These are phyloP conservation scores for Cremastinae sp. DNA, from an alignment of 2,888 invertebrate species.

Conservation along the genomic window DNA sequence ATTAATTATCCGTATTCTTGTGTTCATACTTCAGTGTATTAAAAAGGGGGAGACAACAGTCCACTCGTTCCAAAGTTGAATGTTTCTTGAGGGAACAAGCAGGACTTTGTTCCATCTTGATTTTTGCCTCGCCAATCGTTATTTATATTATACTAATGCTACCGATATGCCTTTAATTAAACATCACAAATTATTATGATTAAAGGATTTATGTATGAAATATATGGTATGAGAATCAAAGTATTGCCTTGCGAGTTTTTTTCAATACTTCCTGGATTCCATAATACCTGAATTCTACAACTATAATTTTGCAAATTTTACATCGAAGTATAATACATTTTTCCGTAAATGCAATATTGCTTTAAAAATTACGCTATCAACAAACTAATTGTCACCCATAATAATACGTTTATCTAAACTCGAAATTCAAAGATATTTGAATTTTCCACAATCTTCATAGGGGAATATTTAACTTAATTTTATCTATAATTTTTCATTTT, in stretches of 20 bases:
- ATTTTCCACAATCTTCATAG: too few relatives aligned
- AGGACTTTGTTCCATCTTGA: slow-evolving; percentile 28
- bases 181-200: not conserved
- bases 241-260: too few relatives aligned
- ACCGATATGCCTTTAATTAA: not conserved
- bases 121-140: not conserved
- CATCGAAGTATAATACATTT: too few relatives aligned
- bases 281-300: too few relatives aligned
- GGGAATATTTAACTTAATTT: too few relatives aligned
- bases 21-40: not conserved
- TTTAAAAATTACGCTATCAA: not conserved
- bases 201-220: not conserved
- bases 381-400: too few relatives aligned
- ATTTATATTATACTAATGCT: not conserved
- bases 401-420: too few relatives aligned
- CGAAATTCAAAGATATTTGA: too few relatives aligned
- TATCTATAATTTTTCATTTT: too few relatives aligned
- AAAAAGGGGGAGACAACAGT: not conserved
- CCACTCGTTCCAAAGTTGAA: not conserved
- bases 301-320: not conserved
- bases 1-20: not conserved
- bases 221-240: too few relatives aligned
- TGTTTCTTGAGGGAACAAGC: slow-evolving; percentile 25
- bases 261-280: too few relatives aligned
- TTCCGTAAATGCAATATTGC: too few relatives aligned